phyloP scores from a whole-genome alignment of 2,797 vertebrate species.

The Rachycentron canadum region DNA sequence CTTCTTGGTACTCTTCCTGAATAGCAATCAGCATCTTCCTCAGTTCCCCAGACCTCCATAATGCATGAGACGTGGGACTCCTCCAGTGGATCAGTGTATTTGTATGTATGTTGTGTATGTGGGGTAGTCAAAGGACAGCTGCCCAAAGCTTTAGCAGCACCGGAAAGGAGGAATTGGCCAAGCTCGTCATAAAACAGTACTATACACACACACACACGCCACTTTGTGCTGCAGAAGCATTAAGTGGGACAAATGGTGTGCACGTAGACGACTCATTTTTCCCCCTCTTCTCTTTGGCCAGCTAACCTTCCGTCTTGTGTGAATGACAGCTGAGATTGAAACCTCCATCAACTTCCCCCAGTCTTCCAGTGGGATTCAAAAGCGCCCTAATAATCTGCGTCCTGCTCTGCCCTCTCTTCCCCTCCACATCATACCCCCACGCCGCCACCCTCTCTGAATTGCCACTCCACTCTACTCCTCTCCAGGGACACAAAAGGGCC shows the following conservation, averaged over 20 bases:
- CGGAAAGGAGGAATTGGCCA: conserved; percentile 1
- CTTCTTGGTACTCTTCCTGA: conserved; percentile 53
- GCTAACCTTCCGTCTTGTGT: conserved; percentile 36
- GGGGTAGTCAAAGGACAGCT: conserved; percentile 38
- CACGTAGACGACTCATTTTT: neutral
- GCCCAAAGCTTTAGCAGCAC: conserved; percentile 6
- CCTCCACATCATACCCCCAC: conserved; percentile 1
- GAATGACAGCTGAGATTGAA: conserved; percentile 59
- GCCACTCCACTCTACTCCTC: conserved; percentile 67
- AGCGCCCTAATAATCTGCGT: conserved; percentile 62
- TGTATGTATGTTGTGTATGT: conserved; percentile 38
- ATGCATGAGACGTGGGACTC: conserved; percentile 63
- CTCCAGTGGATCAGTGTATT: conserved; percentile 29
- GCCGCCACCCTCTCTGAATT: conserved; percentile 40
- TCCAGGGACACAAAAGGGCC: conserved; percentile 70
- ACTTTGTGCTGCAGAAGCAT: conserved; percentile 10
- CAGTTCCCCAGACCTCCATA: conserved; percentile 54
- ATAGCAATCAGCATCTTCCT: conserved; percentile 58
- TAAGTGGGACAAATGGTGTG: conserved; percentile 55
- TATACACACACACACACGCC: neutral
- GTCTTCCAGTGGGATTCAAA: conserved; percentile 54
- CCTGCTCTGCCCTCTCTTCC: conserved; percentile 34
- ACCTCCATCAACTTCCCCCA: conserved; percentile 49
- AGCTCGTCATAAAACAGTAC: neutral
- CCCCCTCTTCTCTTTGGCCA: conserved; percentile 21